Evolutionary conservation across 2,888 invertebrate species (phyloP).

Genomic region (Agrochola circellaris): DNA sequence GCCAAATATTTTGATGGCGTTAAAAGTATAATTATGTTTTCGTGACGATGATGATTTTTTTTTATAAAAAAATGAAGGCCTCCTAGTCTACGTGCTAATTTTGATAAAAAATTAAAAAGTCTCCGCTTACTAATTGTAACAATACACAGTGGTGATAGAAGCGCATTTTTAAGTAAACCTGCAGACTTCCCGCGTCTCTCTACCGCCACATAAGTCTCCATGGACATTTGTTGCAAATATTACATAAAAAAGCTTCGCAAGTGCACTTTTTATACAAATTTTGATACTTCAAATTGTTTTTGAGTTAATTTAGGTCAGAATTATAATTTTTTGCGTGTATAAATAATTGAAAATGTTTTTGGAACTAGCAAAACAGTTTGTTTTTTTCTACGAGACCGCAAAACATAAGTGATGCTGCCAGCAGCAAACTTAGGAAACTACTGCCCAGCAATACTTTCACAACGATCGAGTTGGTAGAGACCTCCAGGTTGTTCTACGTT

Average conservation of each 20-base stretch:
- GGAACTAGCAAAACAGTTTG: slow-evolving; percentile 24
- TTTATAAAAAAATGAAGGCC: slow-evolving; percentile 50
- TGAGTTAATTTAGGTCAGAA: slow-evolving; percentile 30
- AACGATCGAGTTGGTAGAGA: slow-evolving; percentile 55
- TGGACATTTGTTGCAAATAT: slow-evolving; percentile 55
- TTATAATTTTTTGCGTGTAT: not conserved
- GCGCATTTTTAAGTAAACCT: slow-evolving; percentile 35
- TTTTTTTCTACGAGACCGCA: slow-evolving; percentile 43
- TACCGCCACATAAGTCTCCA: slow-evolving; percentile 52
- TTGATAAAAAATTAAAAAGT: slow-evolving; percentile 59
- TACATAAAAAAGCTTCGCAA: slow-evolving; percentile 59
- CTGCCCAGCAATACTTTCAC: slow-evolving; percentile 43
- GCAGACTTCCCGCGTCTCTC: slow-evolving; percentile 19
- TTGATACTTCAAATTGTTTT: slow-evolving; percentile 35
- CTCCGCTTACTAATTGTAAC: slow-evolving; percentile 47
- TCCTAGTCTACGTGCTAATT: slow-evolving; percentile 61
- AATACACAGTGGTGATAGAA: slow-evolving; percentile 30
- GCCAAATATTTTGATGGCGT: slow-evolving; percentile 60
- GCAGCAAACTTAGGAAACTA: slow-evolving; percentile 52
- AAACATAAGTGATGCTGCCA: slow-evolving; percentile 61
- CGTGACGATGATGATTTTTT: slow-evolving; percentile 38
- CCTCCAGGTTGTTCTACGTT: slow-evolving; percentile 37
- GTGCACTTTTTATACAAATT: slow-evolving; percentile 57
- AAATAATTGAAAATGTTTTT: slow-evolving; percentile 29
- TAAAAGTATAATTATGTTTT: slow-evolving; percentile 46